Evolutionary conservation across 1,140 invertebrate species (phyloP).

Genomic region (Trachelipus rathkii): DNA sequence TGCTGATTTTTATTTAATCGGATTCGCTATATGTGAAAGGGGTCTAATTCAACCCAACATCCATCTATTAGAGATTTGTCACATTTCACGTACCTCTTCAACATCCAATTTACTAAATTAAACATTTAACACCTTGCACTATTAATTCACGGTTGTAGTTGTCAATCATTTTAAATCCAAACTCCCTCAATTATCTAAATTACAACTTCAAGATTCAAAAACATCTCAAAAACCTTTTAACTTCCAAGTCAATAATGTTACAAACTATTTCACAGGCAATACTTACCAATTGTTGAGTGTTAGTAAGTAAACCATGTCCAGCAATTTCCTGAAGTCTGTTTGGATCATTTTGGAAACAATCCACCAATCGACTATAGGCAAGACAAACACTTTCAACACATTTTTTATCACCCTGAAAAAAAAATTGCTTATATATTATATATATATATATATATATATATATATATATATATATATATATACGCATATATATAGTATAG

Average conservation of each 20-base stretch:
- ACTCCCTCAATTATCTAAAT: neutral
- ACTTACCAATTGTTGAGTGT: constrained; percentile 79
- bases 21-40: too few species aligned
- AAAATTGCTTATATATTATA: neutral
- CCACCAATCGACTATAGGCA: constrained; percentile 91
- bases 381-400: constrained; percentile 95
- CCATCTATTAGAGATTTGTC: too few species aligned
- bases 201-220: neutral
- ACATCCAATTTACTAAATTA: too few species aligned
- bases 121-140: too few species aligned
- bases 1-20: too few species aligned
- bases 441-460: too few species aligned
- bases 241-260: neutral
- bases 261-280: neutral
- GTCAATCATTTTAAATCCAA: too few species aligned
- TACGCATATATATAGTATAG: too few species aligned
- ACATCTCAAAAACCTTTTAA: constrained; percentile 12
- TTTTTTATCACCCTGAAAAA: constrained; percentile 72
- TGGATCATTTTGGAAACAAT: constrained; percentile 91
- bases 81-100: too few species aligned
- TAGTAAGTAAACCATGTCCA: constrained; percentile 82
- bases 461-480: too few species aligned
- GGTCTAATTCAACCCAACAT: too few species aligned
- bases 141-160: too few species aligned
- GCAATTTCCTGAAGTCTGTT: constrained; percentile 90